Evolutionary conservation across 2,113 vertebrate genomes (phyloP).

Genomic region (Sturnira hondurensis): DNA sequence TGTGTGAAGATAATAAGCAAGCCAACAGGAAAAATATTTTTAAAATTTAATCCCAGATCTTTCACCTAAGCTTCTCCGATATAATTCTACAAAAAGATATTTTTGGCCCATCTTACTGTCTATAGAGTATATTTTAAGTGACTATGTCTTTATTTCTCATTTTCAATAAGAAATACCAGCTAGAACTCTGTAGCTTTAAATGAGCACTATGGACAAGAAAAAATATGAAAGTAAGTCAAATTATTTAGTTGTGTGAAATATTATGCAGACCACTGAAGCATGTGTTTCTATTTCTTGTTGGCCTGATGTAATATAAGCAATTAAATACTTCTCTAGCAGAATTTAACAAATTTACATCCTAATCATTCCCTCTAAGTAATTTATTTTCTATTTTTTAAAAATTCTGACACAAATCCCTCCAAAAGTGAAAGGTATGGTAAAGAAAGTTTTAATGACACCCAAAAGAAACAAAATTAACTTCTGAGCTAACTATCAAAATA

Average conservation of each 20-base stretch:
- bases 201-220: neutral
- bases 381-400: neutral
- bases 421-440: neutral
- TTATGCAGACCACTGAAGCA: neutral
- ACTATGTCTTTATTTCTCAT: neutral
- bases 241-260: conserved; percentile 21
- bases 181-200: neutral
- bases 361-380: neutral
- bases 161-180: neutral
- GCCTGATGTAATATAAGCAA: neutral
- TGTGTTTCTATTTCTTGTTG: neutral
- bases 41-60: neutral
- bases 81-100: neutral
- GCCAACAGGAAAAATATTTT: neutral
- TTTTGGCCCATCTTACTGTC: neutral
- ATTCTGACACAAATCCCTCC: neutral
- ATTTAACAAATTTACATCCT: neutral
- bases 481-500: neutral
- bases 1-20: neutral
- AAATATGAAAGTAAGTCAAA: neutral
- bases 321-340: neutral
- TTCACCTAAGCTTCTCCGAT: neutral
- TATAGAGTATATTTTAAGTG: neutral
- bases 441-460: neutral
- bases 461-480: neutral